Conservation (phyloP, 2,888 invertebrate species). For the Rapana venosa region DNA sequence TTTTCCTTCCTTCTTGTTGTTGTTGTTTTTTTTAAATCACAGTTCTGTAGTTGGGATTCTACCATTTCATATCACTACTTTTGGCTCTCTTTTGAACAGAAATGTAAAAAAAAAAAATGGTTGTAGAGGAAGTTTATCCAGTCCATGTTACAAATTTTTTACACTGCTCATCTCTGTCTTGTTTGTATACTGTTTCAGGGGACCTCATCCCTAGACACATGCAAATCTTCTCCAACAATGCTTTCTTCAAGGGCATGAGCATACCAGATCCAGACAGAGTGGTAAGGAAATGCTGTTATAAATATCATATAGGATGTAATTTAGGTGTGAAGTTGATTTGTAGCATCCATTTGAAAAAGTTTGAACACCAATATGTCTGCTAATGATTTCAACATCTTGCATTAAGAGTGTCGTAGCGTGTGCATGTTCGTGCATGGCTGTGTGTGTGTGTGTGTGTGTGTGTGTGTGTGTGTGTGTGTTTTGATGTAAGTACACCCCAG, state of each 20-base stretch:
- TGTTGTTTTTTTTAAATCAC: no score
- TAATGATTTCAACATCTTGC: not conserved
- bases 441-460: constrained; percentile 2
- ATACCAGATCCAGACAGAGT: constrained; percentile 93
- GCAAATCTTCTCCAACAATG: constrained; percentile 96
- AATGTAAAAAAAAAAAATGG: no score
- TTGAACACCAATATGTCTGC: not conserved
- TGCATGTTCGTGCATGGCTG: not conserved
- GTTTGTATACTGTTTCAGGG: constrained; percentile 79
- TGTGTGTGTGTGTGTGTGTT: not conserved
- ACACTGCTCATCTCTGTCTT: not conserved
- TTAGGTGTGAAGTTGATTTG: not conserved
- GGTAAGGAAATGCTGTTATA: constrained; percentile 62
- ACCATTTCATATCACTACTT: no score
- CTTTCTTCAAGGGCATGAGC: constrained; percentile 94
- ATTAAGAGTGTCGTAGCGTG: not conserved
- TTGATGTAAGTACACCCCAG: no score
- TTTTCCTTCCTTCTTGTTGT: no score
- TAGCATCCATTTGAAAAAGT: not conserved
- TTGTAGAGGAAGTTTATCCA: not conserved
- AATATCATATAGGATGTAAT: not conserved
- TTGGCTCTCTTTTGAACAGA: no score
- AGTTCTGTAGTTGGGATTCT: no score
- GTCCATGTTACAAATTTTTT: not conserved
- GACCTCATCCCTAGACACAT: constrained; percentile 95